Evolutionary conservation across 2,797 vertebrate species (phyloP), one percentile per base, ranked within the genome.

Genomic region (Sylvia borin): DNA sequence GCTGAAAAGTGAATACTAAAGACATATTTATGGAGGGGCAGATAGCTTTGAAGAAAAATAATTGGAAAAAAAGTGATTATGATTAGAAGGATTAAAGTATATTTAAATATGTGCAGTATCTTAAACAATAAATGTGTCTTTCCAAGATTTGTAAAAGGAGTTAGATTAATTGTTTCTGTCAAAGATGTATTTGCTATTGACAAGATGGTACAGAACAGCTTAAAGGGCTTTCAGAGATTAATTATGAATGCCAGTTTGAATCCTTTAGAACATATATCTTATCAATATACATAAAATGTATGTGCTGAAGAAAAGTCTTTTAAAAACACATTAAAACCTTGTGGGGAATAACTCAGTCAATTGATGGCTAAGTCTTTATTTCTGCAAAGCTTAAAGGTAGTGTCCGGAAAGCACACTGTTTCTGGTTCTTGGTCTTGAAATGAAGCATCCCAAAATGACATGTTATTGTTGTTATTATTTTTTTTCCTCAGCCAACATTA

Each of bases 21-120:
- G 24, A 27, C 7, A 1, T 81, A 64, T 84, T 74, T 87, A 16
- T 4, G 17, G 61, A 67, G 68, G 6, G 34, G 21, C 21, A 86
- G 51, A 84, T 75, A 86, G 19, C 55, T 64, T 67, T 91, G 82
- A 92, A 85, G 55, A 86, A 93, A 92, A 91, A 58, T 84, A 96
- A 86, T 75, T 65, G 62, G 3, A 5, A 51, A 65, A 65, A 84
- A 79, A 62, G 11, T 75, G 36, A 67, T 27, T 92, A 25, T 67
- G 40, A 45, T 87, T 90, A 78, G 72, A 65, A 61, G 68, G 34
- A 95, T 91, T 90, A 94, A 81, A 90, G 57, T 60, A 10, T 27
- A 66, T 90, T 94, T 85, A 84, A 76, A 73, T 86, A 60, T 45
- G 11, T 88, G 34, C 25, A 42, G 14, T 65, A 27, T 61, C 62